Conservation (phyloP, 1,140 invertebrate genomes). For the Epicauta chinensis region DNA sequence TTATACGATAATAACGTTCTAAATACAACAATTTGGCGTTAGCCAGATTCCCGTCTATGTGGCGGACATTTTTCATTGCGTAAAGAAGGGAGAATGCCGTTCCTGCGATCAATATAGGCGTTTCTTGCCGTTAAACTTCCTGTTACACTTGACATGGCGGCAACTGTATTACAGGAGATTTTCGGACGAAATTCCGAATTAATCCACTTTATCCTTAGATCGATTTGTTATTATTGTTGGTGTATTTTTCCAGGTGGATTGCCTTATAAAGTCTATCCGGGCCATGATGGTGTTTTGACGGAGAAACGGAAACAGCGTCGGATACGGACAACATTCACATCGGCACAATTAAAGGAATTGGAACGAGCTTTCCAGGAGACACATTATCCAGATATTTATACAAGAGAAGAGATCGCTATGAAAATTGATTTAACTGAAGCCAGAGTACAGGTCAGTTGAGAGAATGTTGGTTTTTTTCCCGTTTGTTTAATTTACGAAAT, state of each 20-base stretch:
- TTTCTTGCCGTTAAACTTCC: slow-evolving; percentile 25
- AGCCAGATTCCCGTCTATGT: slow-evolving; percentile 15
- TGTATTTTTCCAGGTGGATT: slow-evolving; percentile 66
- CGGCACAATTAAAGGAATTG: slow-evolving; percentile 91
- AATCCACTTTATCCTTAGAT: no score
- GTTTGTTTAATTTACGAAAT: no score
- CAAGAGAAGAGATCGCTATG: slow-evolving; percentile 97
- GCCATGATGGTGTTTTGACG: slow-evolving; percentile 74
- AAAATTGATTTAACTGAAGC: slow-evolving; percentile 98
- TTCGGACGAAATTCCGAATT: no score
- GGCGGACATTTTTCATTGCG: slow-evolving; percentile 37
- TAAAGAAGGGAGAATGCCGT: slow-evolving; percentile 23
- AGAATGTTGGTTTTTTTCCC: no score
- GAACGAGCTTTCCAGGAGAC: slow-evolving; percentile 96
- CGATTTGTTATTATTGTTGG: slow-evolving; percentile 10
- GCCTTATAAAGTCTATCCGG: slow-evolving; percentile 81
- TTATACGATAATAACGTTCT: no score
- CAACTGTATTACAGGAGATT: not conserved
- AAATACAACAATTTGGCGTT: slow-evolving; percentile 10
- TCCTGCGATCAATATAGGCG: slow-evolving; percentile 34
- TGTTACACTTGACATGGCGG: slow-evolving; percentile 22
- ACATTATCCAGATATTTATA: slow-evolving; percentile 98
- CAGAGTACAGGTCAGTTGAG: slow-evolving; percentile 83
- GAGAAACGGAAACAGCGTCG: slow-evolving; percentile 89
- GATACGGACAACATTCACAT: slow-evolving; percentile 95